Conservation (phyloP, 2,113 vertebrate species). For the Lipotes vexillifer region DNA sequence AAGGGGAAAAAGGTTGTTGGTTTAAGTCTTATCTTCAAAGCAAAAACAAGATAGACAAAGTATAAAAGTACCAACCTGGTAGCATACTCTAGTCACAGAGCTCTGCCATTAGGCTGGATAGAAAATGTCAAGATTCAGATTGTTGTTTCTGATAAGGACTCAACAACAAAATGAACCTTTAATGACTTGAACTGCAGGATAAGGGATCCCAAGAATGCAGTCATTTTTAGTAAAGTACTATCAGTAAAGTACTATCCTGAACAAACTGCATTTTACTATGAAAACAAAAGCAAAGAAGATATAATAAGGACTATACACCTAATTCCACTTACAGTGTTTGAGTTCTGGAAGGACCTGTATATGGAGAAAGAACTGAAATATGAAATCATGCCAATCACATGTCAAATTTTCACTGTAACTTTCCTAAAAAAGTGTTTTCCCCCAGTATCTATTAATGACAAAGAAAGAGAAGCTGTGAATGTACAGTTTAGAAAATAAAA, state of each 20-base stretch:
- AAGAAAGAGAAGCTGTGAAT: slow-evolving; percentile 76
- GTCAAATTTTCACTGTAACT: slow-evolving; percentile 72
- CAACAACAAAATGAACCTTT: slow-evolving; percentile 17
- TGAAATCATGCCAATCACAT: slow-evolving; percentile 70
- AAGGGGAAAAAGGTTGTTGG: too few relatives aligned
- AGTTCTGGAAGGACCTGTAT: slow-evolving; percentile 66
- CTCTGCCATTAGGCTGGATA: background rate
- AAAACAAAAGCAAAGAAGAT: background rate
- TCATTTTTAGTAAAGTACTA: background rate
- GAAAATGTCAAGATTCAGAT: slow-evolving; percentile 1
- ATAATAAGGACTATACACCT: slow-evolving; percentile 50
- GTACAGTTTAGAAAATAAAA: slow-evolving; percentile 80
- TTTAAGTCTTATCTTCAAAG: too few relatives aligned
- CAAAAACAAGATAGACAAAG: too few relatives aligned
- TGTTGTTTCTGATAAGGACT: slow-evolving; percentile 32
- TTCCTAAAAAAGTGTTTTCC: slow-evolving; percentile 69
- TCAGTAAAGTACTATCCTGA: slow-evolving; percentile 50
- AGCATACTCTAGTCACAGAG: too few relatives aligned
- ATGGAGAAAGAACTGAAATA: slow-evolving; percentile 68
- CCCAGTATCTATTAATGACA: slow-evolving; percentile 69
- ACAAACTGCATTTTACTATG: slow-evolving; percentile 44
- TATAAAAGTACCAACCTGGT: too few relatives aligned
- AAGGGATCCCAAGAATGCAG: slow-evolving; percentile 34
- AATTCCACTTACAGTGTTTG: slow-evolving; percentile 58
- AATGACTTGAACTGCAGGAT: background rate